Percentiles rank a stretch among this genome's conserved stretches.
Evolutionary conservation across 2,888 invertebrate genomes (phyloP).

Genomic region (Oeneis ivallda): DNA sequence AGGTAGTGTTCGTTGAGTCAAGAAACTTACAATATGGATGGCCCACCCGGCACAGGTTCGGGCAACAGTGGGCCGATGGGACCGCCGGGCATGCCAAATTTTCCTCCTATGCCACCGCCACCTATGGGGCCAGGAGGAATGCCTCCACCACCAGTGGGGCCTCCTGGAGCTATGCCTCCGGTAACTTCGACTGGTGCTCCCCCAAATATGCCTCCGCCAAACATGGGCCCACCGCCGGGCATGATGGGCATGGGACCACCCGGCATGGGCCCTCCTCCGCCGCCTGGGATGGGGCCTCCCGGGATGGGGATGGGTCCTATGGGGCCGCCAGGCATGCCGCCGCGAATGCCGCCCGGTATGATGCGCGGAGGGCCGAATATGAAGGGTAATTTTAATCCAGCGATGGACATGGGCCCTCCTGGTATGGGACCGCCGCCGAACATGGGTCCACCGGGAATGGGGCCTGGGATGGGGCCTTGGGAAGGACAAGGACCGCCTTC

Average conservation of each 20-base stretch:
- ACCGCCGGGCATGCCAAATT: conserved; percentile 49
- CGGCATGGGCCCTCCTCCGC: conserved; percentile 53
- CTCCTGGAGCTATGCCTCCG: conserved; percentile 47
- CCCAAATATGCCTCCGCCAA: conserved; percentile 46
- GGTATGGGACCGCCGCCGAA: conserved; percentile 72
- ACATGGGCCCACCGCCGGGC: conserved; percentile 52
- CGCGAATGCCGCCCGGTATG: conserved; percentile 67
- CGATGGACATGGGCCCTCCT: conserved; percentile 71
- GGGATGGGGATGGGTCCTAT: conserved; percentile 58
- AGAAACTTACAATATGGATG: conserved; percentile 56
- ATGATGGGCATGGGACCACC: conserved; percentile 53
- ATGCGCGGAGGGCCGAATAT: conserved; percentile 62
- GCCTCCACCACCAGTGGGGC: conserved; percentile 46
- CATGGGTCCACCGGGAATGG: conserved; percentile 64
- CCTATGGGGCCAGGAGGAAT: conserved; percentile 45
- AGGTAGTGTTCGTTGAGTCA: conserved; percentile 6
- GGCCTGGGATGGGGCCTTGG: conserved; percentile 53
- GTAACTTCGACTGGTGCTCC: conserved; percentile 51
- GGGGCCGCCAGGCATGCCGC: conserved; percentile 65
- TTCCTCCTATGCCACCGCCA: conserved; percentile 50
- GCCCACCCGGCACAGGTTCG: conserved; percentile 68
- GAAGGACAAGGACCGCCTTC: conserved; percentile 55
- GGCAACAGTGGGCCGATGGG: conserved; percentile 59
- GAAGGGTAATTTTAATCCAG: conserved; percentile 59
- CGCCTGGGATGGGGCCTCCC: conserved; percentile 55